These are phyloP conservation scores for Lasaia peninsularis DNA, from an alignment of 1,140 invertebrate genomes.

Conservation along the genomic window DNA sequence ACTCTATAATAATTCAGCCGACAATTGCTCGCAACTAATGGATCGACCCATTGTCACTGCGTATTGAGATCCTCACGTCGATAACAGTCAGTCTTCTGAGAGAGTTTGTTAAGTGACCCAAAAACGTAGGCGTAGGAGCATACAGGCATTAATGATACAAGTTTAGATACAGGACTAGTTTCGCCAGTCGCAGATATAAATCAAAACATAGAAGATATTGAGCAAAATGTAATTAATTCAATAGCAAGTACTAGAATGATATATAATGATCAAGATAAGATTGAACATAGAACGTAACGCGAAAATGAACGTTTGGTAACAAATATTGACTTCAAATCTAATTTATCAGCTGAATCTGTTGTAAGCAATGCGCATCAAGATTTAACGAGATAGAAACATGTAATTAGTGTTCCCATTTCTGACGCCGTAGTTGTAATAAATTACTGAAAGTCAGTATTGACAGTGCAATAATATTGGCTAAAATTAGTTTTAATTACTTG, in stretches of 20 bases:
- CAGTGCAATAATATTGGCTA: not conserved
- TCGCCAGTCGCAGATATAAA: not conserved
- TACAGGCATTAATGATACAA: slow-evolving; percentile 13
- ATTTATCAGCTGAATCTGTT: slow-evolving; percentile 5
- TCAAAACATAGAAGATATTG: not conserved
- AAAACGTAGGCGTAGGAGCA: slow-evolving; percentile 15
- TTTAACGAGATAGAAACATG: slow-evolving; percentile 7
- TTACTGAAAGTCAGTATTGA: not conserved
- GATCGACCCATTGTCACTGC: slow-evolving; percentile 37
- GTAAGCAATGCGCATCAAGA: slow-evolving; percentile 6
- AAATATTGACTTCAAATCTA: slow-evolving; percentile 7
- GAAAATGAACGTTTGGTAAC: slow-evolving; percentile 7
- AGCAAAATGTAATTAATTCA: slow-evolving; percentile 8
- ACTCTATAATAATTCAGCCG: slow-evolving; percentile 14
- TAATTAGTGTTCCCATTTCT: slow-evolving; percentile 9
- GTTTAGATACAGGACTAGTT: slow-evolving; percentile 10
- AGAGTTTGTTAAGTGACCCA: slow-evolving; percentile 26
- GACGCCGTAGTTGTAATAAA: slow-evolving; percentile 1
- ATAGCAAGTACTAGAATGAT: not conserved
- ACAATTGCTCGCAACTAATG: slow-evolving; percentile 28
- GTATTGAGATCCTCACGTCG: slow-evolving; percentile 37
- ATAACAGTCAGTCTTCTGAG: slow-evolving; percentile 30
- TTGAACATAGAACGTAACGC: not conserved
- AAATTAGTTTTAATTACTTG: not conserved
- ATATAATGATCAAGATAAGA: slow-evolving; percentile 7